A percentile compares a stretch with the other conserved stretches of the same genome.
Conservation (phyloP, 2,113 vertebrate species). For the Puntigrus tetrazona region DNA sequence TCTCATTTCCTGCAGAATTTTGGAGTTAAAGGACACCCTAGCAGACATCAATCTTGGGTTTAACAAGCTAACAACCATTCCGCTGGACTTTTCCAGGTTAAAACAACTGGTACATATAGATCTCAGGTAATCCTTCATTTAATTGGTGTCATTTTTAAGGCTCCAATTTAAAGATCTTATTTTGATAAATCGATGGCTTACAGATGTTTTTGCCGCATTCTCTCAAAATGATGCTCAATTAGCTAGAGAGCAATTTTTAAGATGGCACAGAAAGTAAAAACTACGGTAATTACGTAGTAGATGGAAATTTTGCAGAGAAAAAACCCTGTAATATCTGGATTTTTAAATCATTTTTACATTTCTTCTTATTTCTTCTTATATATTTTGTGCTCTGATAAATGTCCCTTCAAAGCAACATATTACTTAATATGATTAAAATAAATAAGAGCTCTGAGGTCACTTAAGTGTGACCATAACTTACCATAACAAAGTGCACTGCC, state of each 20-base stretch:
- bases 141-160: background rate
- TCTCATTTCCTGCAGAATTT: conserved; percentile 75
- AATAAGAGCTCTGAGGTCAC: background rate
- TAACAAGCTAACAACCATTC: conserved; percentile 84
- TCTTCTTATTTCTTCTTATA: background rate
- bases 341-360: too few species aligned
- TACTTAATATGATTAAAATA: background rate
- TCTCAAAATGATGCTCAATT: background rate
- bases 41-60: conserved; percentile 87
- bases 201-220: background rate
- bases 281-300: background rate
- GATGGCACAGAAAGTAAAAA: background rate
- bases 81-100: conserved; percentile 79
- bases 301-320: background rate
- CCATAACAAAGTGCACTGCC: background rate
- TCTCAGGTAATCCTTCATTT: conserved; percentile 78
- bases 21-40: conserved; percentile 80
- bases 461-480: conserved; percentile 3
- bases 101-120: conserved; percentile 85
- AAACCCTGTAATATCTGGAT: background rate
- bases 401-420: background rate
- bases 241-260: background rate
- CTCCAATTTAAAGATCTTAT: background rate
- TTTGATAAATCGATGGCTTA: background rate
- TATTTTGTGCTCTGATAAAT: background rate